Percentiles rank a stretch among this genome's conserved stretches.
Evolutionary conservation across 2,113 vertebrate genomes (phyloP).

Genomic region (Trinectes maculatus): DNA sequence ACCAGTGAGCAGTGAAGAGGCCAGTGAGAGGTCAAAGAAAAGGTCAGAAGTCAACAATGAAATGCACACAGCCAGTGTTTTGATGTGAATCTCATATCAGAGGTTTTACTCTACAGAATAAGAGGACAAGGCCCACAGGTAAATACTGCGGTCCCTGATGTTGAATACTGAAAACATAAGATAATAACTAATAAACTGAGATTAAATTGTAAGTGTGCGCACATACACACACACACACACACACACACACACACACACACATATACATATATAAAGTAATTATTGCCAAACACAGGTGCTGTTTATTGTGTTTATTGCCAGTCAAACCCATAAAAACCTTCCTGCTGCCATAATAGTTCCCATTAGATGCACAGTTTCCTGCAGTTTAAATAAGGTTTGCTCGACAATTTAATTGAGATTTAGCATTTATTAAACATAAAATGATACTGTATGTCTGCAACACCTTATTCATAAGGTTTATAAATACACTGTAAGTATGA

Average conservation of each 20-base stretch:
- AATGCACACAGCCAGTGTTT: slow-evolving; percentile 7
- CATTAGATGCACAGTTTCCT: background rate
- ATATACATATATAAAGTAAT: too few relatives aligned
- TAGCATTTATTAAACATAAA: too few relatives aligned
- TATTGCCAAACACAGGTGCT: background rate
- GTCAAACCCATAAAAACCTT: background rate
- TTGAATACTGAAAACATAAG: background rate
- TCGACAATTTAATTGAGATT: too few relatives aligned
- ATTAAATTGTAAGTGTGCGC: too few relatives aligned
- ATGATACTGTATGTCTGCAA: background rate
- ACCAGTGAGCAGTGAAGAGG: slow-evolving; percentile 20
- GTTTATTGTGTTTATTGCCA: background rate
- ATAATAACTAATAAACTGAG: too few relatives aligned
- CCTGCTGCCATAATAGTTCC: background rate
- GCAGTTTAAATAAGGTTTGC: background rate
- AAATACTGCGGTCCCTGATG: background rate
- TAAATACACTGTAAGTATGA: too few relatives aligned
- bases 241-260: too few relatives aligned
- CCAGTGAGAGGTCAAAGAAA: slow-evolving; percentile 11
- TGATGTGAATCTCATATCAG: slow-evolving; percentile 1
- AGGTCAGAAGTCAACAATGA: background rate
- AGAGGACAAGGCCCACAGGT: background rate
- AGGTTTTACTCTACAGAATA: background rate
- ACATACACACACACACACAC: too few relatives aligned
- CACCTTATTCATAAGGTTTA: too few relatives aligned